Evolutionary conservation across 2,797 vertebrate genomes (phyloP).

Genomic region (Cryptoblepharus egeriae): DNA sequence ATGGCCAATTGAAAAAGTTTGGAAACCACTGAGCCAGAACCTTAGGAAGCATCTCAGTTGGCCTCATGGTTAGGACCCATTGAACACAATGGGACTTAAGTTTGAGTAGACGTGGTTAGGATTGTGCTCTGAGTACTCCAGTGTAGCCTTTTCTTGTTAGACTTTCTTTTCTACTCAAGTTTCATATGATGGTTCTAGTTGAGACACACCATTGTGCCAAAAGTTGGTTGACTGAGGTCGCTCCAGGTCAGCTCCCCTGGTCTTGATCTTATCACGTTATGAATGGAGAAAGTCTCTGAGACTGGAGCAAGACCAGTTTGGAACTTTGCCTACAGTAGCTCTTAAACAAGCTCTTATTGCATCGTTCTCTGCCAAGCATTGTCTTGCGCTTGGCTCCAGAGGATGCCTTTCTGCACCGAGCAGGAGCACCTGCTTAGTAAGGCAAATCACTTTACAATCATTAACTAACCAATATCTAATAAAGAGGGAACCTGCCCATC

Average conservation of each 20-base stretch:
- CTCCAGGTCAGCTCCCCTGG: background rate
- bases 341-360: background rate
- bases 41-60: too few species aligned
- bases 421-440: conserved; percentile 44
- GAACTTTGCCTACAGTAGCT: background rate
- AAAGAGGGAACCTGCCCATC: conserved; percentile 54
- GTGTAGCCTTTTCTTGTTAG: too few species aligned
- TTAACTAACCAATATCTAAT: conserved; percentile 51
- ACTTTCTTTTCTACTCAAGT: background rate
- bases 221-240: background rate
- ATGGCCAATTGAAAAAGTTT: too few species aligned
- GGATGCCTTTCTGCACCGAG: conserved; percentile 9
- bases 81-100: too few species aligned
- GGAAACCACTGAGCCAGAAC: too few species aligned
- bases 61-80: too few species aligned
- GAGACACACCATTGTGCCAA: background rate
- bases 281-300: background rate
- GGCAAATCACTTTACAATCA: conserved; percentile 52
- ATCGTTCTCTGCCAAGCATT: background rate
- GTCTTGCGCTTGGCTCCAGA: conserved; percentile 30
- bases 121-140: too few species aligned
- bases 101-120: too few species aligned
- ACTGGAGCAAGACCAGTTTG: background rate
- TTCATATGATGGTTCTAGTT: background rate
- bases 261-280: background rate